phyloP scores from a whole-genome alignment of 2,888 invertebrate genomes.

The Spilosoma lubricipeda region DNA sequence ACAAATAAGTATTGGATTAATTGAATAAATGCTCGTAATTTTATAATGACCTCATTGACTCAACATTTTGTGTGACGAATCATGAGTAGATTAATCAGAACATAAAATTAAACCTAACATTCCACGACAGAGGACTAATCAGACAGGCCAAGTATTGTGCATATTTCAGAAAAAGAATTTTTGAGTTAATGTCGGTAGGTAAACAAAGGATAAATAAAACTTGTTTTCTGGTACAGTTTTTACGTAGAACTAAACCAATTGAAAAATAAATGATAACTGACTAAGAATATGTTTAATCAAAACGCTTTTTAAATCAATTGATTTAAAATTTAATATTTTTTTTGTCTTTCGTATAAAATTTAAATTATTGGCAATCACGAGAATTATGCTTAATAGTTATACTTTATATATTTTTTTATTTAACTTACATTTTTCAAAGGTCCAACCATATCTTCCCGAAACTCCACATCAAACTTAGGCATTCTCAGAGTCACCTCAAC shows the following conservation, averaged over 20 bases:
- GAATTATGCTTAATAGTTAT: not conserved
- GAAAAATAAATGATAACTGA: no score
- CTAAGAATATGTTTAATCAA: no score
- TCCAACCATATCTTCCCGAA: constrained; percentile 80
- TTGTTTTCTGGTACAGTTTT: not conserved
- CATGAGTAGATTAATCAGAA: not conserved
- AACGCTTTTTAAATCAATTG: not conserved
- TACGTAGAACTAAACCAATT: no score
- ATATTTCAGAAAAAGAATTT: no score
- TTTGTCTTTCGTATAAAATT: not conserved
- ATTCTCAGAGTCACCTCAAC: constrained; percentile 84
- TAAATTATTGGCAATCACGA: not conserved
- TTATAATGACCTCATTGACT: not conserved
- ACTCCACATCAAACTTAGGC: constrained; percentile 88
- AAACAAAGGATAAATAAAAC: no score
- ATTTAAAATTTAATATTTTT: not conserved
- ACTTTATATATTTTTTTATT: not conserved
- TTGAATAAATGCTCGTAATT: not conserved
- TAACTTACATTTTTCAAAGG: constrained; percentile 81
- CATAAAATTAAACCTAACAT: not conserved
- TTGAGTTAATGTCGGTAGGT: no score
- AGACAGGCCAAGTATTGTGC: no score
- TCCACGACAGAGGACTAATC: not conserved
- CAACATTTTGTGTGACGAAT: not conserved
- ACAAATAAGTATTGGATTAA: no score